Base-by-base conservation (phyloP, 2,888 invertebrate genomes). In the Leptodirus hochenwartii region DNA sequence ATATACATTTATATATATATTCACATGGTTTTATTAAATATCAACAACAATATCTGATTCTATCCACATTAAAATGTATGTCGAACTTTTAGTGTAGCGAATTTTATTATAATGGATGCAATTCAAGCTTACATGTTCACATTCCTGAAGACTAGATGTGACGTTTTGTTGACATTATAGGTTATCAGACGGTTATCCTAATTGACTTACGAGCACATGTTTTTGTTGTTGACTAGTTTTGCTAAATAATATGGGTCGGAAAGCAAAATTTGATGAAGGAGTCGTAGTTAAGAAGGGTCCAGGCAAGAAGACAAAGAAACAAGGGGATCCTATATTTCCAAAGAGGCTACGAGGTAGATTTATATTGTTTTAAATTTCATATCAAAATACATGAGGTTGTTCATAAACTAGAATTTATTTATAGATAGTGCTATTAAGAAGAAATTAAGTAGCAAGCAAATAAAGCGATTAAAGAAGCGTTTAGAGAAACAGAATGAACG, bases 181-280 rank as follows among this genome's bases (percentile, higher is more conserved):
- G n/a, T n/a, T n/a, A n/a, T n/a, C n/a, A n/a, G n/a, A n/a, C n/a
- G n/a, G n/a, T n/a, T n/a, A n/a, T n/a, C n/a, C n/a, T n/a, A n/a
- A n/a, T n/a, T n/a, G n/a, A n/a, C n/a, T n/a, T n/a, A n/a, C n/a
- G n/a, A n/a, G n/a, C n/a, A n/a, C n/a, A n/a, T n/a, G n/a, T n/a
- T n/a, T n/a, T n/a, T n/a, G n/a, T n/a, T n/a, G n/a, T n/a, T n/a
- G n/a, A n/a, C n/a, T n/a, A n/a, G n/a, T n/a, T n/a, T n/a, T n/a
- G n/a, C n/a, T n/a, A n/a, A n/a, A n/a, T n/a, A 61, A 44, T 47
- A 88, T 88, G 88, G 87, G 87, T 37, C 66, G 87, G 23, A 87
- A 84, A 58, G 84, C 79, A 4, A 77, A 78, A 46, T 85, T 74
- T 51, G 65, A 64, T 41, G 78, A 79, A 43, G 67, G 60, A 17